These are phyloP conservation scores for Peromyscus nudipes DNA, from an alignment of 2,797 vertebrate species.

Conservation along the genomic window DNA sequence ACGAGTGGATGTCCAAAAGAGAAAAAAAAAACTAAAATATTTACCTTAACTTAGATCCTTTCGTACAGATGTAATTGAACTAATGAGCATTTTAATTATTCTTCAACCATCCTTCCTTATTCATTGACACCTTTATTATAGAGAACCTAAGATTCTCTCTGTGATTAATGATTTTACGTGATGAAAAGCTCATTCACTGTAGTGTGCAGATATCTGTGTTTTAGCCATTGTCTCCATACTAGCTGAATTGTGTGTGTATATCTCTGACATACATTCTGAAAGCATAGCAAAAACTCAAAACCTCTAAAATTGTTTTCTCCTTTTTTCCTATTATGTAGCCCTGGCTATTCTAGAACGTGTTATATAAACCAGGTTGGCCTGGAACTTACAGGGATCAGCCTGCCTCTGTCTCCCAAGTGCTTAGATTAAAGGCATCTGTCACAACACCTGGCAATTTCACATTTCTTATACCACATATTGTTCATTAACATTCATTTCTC, in stretches of 20 bases:
- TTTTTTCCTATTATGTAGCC: neutral
- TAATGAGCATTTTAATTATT: neutral
- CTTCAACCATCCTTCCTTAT: neutral
- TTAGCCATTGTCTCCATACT: neutral
- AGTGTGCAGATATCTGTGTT: neutral
- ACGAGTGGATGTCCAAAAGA: neutral
- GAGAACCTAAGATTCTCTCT: neutral
- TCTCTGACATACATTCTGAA: neutral
- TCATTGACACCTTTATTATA: neutral
- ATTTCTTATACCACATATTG: neutral
- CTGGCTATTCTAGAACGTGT: neutral
- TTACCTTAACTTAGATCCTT: neutral
- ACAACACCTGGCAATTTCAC: neutral
- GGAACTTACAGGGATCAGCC: too few species aligned
- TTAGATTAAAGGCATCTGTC: neutral
- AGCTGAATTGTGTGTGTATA: neutral
- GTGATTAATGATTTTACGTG: constrained; percentile 28
- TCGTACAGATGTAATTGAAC: neutral
- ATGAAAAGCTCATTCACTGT: neutral
- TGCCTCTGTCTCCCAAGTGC: neutral
- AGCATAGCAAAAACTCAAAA: neutral
- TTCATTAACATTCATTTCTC: neutral
- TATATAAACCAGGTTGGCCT: neutral
- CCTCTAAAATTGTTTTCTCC: neutral
- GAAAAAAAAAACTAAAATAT: neutral